These are phyloP conservation scores for Littorina saxatilis DNA, from an alignment of 1,140 invertebrate species.

Conservation along the genomic window DNA sequence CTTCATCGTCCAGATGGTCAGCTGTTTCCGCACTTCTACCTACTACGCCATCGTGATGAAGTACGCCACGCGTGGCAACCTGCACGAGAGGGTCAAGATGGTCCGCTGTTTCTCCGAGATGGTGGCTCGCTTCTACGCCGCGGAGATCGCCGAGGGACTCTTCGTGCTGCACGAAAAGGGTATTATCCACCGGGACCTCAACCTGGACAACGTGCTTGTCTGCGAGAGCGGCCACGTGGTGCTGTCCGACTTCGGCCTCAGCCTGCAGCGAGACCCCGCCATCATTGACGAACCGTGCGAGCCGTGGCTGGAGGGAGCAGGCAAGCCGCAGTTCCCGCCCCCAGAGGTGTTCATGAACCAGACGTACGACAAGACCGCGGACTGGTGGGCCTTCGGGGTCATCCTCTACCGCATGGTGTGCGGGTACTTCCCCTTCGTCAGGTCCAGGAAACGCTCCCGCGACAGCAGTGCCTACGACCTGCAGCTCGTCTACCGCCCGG, in stretches of 20 bases:
- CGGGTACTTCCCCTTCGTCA: background rate
- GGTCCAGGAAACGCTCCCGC: too few species aligned
- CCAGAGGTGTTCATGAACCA: background rate
- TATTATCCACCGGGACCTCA: background rate
- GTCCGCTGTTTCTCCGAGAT: background rate
- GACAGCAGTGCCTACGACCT: too few species aligned
- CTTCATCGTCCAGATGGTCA: background rate
- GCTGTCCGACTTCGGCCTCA: slow-evolving; percentile 13
- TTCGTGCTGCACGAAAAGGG: background rate
- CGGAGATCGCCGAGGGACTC: background rate
- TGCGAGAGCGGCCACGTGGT: slow-evolving; percentile 3
- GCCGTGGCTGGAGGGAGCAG: background rate
- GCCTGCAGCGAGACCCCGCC: background rate
- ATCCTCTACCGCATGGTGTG: slow-evolving; percentile 24
- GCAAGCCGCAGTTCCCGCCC: background rate
- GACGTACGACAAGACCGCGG: slow-evolving; percentile 9
- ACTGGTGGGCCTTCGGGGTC: slow-evolving; percentile 27
- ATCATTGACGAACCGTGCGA: background rate
- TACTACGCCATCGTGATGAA: slow-evolving; percentile 17
- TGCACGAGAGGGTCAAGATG: background rate
- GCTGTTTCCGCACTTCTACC: background rate
- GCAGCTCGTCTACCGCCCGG: too few species aligned
- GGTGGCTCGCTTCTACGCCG: background rate
- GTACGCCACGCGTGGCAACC: background rate
- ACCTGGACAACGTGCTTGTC: slow-evolving; percentile 5